Conservation (phyloP, 1,140 invertebrate genomes). For the Brachionus manjavacas region DNA sequence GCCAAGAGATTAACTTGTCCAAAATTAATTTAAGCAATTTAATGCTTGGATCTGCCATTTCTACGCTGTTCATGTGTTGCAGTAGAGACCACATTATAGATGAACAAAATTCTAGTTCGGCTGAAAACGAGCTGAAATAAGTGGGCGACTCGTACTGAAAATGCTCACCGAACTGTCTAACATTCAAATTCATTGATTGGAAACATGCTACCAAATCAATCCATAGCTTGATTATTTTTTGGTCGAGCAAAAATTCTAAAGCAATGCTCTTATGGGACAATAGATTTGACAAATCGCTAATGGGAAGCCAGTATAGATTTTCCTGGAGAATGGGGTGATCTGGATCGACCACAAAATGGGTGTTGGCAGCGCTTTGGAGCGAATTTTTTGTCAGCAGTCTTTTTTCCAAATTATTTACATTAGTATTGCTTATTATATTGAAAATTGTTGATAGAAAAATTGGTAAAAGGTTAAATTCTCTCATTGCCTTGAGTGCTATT, state of each 20-base stretch:
- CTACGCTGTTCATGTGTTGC: conserved; percentile 66
- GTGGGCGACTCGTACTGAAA: conserved; percentile 94
- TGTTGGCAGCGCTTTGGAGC: background rate
- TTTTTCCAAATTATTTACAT: conserved; percentile 58
- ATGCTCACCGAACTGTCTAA: conserved; percentile 77
- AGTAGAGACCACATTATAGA: conserved; percentile 94
- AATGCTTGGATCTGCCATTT: background rate
- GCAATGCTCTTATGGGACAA: conserved; percentile 84
- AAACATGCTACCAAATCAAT: conserved; percentile 85
- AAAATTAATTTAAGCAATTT: background rate
- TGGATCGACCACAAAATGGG: conserved; percentile 64
- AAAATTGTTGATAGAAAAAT: conserved; percentile 88
- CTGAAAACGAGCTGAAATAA: conserved; percentile 92
- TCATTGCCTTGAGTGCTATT: conserved; percentile 79
- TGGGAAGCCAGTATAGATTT: conserved; percentile 94
- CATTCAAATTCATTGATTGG: conserved; percentile 94
- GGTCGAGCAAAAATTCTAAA: conserved; percentile 77
- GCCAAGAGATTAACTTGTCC: background rate
- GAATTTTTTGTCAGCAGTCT: background rate
- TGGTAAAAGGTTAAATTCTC: conserved; percentile 79
- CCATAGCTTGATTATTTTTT: conserved; percentile 83
- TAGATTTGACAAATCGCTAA: conserved; percentile 95
- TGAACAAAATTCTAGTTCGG: conserved; percentile 87
- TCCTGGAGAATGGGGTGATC: conserved; percentile 85
- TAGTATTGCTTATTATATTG: conserved; percentile 77